Evolutionary conservation across 2,797 vertebrate genomes (phyloP), one percentile per base, ranked within the genome.

Genomic region (Pelobates cultripes): DNA sequence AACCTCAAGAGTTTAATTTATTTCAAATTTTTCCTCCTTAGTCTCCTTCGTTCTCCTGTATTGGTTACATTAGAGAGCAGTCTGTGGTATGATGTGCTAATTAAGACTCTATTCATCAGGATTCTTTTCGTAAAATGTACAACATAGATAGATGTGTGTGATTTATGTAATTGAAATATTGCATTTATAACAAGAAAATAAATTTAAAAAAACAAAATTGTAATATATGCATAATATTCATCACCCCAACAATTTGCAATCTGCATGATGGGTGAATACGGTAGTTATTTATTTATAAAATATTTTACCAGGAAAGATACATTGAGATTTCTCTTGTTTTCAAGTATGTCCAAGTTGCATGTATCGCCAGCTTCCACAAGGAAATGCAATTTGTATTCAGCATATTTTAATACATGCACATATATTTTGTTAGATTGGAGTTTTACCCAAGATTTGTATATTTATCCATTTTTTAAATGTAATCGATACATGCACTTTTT

Each of bases 181-280:
- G 55, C 2, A 15, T 12, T 57, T 57, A 12, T 15, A 28, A 28
- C 28, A 28, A 28, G 28, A 28, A 28, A 28, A 28, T 28, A 28
- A 28, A 28, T 28, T 1, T 1, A 28, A 28, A 6, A 5, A 5
- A 51, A 51, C 10, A 5, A 51, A 6, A 51, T 51, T 10, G 5
- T 10, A 6, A 51, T 51, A 57, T 12, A 57, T 57, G 9, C 55
- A 57, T 57, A 3, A 12, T 3, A 12, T 57, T 57, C 55, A 57
- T 57, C 55, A 57, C 55, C 55, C 55, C 55, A 57, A 57, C 55
- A 57, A 57, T 57, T 57, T 68, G 40, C 41, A 68, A 68, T 42
- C 66, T 68, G 40, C 8, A 57, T 57, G 55, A 57, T 51, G 10
- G 5, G 14, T 1, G 55, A 57, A 12, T 57, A n/a, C n/a, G n/a